Conservation (phyloP, 37 sponge, comb jelly and placozoan species). For the Oopsacas minuta region DNA sequence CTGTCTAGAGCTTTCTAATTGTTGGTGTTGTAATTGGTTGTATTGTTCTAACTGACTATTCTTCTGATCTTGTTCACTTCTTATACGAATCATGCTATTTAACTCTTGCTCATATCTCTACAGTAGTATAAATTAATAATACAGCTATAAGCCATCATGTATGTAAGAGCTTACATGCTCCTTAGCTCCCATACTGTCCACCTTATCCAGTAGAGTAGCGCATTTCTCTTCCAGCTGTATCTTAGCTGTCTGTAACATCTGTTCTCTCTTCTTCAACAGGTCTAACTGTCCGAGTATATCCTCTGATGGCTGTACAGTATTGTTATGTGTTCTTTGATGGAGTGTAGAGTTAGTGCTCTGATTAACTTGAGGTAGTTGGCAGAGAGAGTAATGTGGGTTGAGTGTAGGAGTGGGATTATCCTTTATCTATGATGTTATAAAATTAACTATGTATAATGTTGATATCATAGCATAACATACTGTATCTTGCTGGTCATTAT, state of each 20-base stretch:
- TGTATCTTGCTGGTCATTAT: too few species aligned
- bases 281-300: not conserved
- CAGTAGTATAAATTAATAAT: too few species aligned
- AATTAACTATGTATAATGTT: too few species aligned
- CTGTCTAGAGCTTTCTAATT: not conserved
- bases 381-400: not conserved
- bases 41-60: conserved; percentile 1
- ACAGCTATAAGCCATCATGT: not conserved
- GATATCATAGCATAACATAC: not conserved
- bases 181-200: not conserved
- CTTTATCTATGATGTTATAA: too few species aligned
- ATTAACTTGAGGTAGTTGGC: too few species aligned
- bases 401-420: not conserved
- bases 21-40: not conserved
- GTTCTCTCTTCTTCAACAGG: not conserved
- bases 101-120: not conserved
- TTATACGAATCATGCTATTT: not conserved
- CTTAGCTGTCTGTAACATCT: conserved; percentile 10
- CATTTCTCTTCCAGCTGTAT: not conserved
- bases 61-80: not conserved
- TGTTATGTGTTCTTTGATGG: not conserved
- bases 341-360: not conserved
- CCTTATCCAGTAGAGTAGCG: not conserved
- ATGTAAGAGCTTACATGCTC: too few species aligned
- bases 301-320: not conserved